Percentiles rank a stretch among this genome's conserved stretches.
Conservation (phyloP, 2,888 invertebrate genomes). For the Gisinianus flammeolus region DNA sequence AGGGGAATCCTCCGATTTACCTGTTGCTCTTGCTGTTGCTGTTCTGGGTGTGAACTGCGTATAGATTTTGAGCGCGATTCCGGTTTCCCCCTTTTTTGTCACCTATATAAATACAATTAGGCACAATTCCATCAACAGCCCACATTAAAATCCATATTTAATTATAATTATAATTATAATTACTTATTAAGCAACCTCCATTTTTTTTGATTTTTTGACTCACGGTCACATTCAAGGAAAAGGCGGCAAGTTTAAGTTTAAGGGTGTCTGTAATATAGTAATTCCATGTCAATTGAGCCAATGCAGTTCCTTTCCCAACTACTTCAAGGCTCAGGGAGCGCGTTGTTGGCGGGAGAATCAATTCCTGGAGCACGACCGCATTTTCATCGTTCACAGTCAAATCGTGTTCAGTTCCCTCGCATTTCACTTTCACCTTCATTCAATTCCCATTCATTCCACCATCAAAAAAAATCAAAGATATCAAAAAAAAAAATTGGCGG, state of each 20-base stretch:
- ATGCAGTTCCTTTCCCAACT: constrained; percentile 42
- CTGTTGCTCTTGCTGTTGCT: not conserved
- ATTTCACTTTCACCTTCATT: not conserved
- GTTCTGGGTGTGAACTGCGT: too few relatives aligned
- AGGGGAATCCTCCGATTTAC: constrained; percentile 58
- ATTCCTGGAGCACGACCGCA: constrained; percentile 44
- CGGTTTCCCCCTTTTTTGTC: too few relatives aligned
- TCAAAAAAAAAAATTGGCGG: not conserved
- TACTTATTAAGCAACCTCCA: not conserved
- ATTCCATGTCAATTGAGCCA: constrained; percentile 48
- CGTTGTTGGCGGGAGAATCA: constrained; percentile 26
- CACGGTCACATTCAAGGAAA: constrained; percentile 41
- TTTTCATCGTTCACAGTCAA: constrained; percentile 32
- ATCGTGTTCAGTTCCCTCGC: too few relatives aligned
- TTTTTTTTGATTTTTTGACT: not conserved
- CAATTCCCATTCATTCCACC: too few relatives aligned
- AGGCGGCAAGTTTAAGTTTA: constrained; percentile 34
- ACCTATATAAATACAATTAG: too few relatives aligned
- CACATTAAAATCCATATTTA: too few relatives aligned
- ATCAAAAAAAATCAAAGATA: not conserved
- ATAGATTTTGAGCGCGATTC: too few relatives aligned
- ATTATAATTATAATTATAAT: too few relatives aligned
- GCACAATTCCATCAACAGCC: too few relatives aligned
- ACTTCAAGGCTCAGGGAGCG: constrained; percentile 27
- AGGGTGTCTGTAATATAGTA: constrained; percentile 45